Conservation (phyloP, 64 coral and sea anemone genomes). For the Catalaphyllia jardinei region DNA sequence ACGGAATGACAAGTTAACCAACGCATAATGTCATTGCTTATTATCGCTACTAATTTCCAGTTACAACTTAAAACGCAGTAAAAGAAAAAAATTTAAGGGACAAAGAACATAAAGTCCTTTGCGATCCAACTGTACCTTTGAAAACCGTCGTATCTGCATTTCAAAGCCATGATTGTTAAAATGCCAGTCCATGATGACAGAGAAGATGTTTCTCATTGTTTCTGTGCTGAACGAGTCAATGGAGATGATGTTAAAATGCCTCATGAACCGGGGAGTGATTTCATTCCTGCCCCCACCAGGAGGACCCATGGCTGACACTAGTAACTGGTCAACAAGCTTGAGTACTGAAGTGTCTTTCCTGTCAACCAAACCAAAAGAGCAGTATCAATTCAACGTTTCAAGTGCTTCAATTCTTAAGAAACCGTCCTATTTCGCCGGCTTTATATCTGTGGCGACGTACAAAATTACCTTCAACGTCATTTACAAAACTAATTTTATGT, state of each 20-base stretch:
- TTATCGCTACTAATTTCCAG: too few species aligned
- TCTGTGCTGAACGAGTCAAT: constrained; percentile 93
- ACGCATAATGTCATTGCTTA: too few species aligned
- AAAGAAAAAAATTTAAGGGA: too few species aligned
- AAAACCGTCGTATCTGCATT: constrained; percentile 84
- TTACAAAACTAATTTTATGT: too few species aligned
- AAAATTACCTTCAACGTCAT: too few species aligned
- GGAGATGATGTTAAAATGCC: constrained; percentile 94
- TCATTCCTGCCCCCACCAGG: constrained; percentile 95
- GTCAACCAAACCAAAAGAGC: background rate
- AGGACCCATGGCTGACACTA: constrained; percentile 94
- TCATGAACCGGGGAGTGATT: constrained; percentile 82
- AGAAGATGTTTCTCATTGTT: constrained; percentile 98
- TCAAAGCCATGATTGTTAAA: constrained; percentile 93
- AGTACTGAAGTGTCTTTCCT: constrained; percentile 96
- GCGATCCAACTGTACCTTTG: constrained; percentile 55
- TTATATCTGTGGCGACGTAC: too few species aligned
- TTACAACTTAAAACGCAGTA: too few species aligned
- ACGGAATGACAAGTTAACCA: too few species aligned
- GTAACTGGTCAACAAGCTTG: constrained; percentile 75
- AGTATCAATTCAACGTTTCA: background rate
- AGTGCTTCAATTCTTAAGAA: background rate
- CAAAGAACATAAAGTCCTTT: background rate
- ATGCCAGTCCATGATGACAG: constrained; percentile 97
- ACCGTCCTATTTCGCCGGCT: too few species aligned